Percentiles rank a stretch among this genome's conserved stretches.
Evolutionary conservation across 2,888 invertebrate genomes (phyloP).

Genomic region (Coelogynopora nodosa): DNA sequence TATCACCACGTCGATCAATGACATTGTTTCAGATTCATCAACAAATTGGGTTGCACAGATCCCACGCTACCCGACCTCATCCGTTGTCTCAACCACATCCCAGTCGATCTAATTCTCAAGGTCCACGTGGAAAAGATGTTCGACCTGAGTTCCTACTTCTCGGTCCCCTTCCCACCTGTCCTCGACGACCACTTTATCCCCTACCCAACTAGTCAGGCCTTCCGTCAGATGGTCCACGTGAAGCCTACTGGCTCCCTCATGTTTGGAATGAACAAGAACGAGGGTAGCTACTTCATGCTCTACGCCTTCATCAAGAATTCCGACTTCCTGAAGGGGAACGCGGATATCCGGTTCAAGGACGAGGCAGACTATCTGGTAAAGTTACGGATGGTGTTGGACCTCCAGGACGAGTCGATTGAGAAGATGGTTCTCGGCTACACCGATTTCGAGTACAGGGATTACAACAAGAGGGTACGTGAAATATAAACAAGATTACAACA

Average conservation of each 20-base stretch:
- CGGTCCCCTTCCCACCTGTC: constrained; percentile 34
- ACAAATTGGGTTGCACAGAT: too few species aligned
- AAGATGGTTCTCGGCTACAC: neutral
- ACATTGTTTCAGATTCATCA: too few species aligned
- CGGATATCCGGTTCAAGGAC: neutral
- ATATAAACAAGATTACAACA: too few species aligned
- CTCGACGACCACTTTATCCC: constrained; percentile 37
- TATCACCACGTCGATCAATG: too few species aligned
- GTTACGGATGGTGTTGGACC: constrained; percentile 21
- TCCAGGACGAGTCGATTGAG: neutral
- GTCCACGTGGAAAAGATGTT: too few species aligned
- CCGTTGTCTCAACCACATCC: too few species aligned
- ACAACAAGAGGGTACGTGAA: neutral
- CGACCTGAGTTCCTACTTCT: constrained; percentile 26
- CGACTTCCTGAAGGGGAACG: neutral
- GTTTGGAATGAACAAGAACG: constrained; percentile 88
- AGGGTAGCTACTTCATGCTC: constrained; percentile 86
- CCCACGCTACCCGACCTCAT: too few species aligned
- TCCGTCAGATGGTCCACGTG: neutral
- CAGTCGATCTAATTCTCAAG: too few species aligned
- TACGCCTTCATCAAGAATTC: constrained; percentile 70
- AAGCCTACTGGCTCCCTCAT: constrained; percentile 59
- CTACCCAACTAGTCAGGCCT: constrained; percentile 29
- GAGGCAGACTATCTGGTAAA: neutral
- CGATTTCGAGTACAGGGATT: constrained; percentile 36